Base-by-base conservation (phyloP, 2,888 invertebrate genomes). In the Dermolepida albohirtum region DNA sequence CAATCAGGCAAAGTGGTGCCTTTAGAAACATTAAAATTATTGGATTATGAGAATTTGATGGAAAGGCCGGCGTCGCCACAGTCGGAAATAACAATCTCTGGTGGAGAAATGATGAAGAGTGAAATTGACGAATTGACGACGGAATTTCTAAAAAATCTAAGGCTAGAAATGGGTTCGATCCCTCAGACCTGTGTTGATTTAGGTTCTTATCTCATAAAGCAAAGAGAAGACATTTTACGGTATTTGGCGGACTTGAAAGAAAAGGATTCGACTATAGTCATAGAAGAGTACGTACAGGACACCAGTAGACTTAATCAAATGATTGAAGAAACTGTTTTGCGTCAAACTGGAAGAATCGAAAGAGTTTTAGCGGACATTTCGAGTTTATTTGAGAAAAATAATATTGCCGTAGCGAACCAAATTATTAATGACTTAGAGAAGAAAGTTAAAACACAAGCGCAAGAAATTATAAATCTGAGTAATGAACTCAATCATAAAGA, bases 1-100 rank as follows among this genome's bases (percentile, higher is more conserved):
- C 79, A 80, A 50, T 67, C 76, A 22, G 82, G 82, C 4, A 80
- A 80, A 70, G 64, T 64, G 5, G 79, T 82, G 2, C 73, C 74
- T 11, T 55, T 82, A 11, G 74, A 75, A n/a, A 67, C 69, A 1
- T 39, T 74, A 10, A 72, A 70, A 22, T 50, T 73, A 12, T 40
- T 66, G 17, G 47, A 65, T 11, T 69, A 52, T 16, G 63, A 62
- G 29, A 11, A 43, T 11, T 14, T 59, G 8, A 5, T 50, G 2
- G 12, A 49, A 4, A 49, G 29, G 39, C 17, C 51, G 11, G 4
- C 5, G 7, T 6, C 41, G 2, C n/a, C 63, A n/a, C 10, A 11
- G 1, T 34, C 52, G 6, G 69, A 67, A 77, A 77, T 43, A 74
- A 17, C 44, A 17, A 7, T 43, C 2, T 57, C 49, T 0, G 66